Base-by-base conservation (phyloP, 1,140 invertebrate genomes). In the Trichomalopsis sarcophagae region DNA sequence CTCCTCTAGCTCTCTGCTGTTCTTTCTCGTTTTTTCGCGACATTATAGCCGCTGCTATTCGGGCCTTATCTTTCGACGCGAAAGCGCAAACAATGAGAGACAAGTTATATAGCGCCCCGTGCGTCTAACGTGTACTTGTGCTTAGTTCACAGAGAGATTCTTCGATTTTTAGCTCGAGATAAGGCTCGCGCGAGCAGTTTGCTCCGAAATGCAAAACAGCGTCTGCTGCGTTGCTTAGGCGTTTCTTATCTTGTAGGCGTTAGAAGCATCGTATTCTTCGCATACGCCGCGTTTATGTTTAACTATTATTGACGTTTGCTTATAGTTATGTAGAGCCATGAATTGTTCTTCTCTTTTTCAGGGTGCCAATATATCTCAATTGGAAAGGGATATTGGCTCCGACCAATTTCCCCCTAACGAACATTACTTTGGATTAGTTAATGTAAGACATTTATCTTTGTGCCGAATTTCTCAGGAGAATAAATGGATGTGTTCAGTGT, bases 371-470 rank as follows among this genome's bases (percentile, higher is more conserved):
- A 97, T 98, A 93, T 99, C 98, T 89, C 98, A 99, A 94, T 94
- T 99, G 92, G 98, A 99, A 95, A 97, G 97, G 95, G 98, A 99
- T 95, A 99, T 99, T 91, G 98, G 98, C 90, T 96, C 97, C 89
- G 98, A 99, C 94, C 97, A 98, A 92, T 98, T 99, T 94, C 98
- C 98, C 90, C 96, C 97, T 80, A 99, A 99, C 94, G 98, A 99
- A 94, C 98, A 99, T 94, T 99, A 99, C 93, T 99, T 99, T 95
- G 98, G 98, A 91, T 95, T 99, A 94, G 98, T 99, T 86, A 99
- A 99, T 96, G 97, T 98, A 95, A 96, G 97, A 62, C 21, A 62
- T 62, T 62, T 62, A n/a, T 62, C 21, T 62, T 62, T 62, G n/a
- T 62, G 6, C 5, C 17, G 14, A 3, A 55, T 17, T 17, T 55